A percentile compares a stretch with the other conserved stretches of the same genome.
Conservation (phyloP, 2,888 invertebrate genomes). For the Thymelicus lineola region DNA sequence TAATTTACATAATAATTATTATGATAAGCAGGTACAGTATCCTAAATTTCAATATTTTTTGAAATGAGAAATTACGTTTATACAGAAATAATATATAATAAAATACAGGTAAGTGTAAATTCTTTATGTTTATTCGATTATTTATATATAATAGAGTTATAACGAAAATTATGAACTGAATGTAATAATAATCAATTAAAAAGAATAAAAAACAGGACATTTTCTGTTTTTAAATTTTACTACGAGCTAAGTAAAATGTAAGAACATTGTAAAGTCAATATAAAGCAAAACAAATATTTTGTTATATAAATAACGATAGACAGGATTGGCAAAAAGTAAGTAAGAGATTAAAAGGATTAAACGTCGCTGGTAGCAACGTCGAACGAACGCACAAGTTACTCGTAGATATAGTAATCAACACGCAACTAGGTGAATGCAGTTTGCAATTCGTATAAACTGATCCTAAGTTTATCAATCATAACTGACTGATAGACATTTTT, state of each 20-base stretch:
- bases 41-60: no score
- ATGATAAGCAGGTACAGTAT: no score
- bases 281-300: slow-evolving; percentile 53
- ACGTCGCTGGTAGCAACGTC: slow-evolving; percentile 45
- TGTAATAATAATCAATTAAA: no score
- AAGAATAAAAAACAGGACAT: no score
- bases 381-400: not conserved
- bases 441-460: not conserved
- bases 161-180: no score
- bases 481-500: no score
- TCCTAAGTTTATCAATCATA: not conserved
- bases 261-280: slow-evolving; percentile 29
- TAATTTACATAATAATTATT: no score
- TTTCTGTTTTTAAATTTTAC: slow-evolving; percentile 33
- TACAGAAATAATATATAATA: no score
- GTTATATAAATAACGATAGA: slow-evolving; percentile 61
- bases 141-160: no score
- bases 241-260: not conserved
- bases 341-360: slow-evolving; percentile 58
- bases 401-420: slow-evolving; percentile 2
- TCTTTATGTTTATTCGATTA: no score
- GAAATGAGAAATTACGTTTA: no score
- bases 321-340: slow-evolving; percentile 57
- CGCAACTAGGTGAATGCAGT: not conserved
- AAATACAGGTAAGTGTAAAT: no score